Base-by-base conservation (phyloP, 2,113 vertebrate species). In the Phyllostomus hastatus region DNA sequence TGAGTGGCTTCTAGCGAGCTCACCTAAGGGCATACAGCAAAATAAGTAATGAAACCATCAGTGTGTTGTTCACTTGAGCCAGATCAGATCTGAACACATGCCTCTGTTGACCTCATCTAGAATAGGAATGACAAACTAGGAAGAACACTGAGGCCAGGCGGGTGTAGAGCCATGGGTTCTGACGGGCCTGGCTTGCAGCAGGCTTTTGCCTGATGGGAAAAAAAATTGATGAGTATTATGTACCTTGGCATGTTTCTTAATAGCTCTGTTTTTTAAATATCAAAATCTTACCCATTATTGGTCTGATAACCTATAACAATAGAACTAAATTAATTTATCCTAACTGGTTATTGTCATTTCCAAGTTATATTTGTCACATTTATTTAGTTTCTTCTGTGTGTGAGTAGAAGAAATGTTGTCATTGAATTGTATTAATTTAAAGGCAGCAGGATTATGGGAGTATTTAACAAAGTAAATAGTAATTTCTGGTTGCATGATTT, bases 361-460 rank as follows among this genome's bases (percentile, higher is more conserved):
- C 54, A 88, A 94, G 54, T 94, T 92, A 48, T 97, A 19, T 91
- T 91, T 94, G 50, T 94, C 46, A 88, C 84, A 90, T 96, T 90
- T 79, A 84, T 93, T 94, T 89, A 95, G 64, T 90, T 94, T 89
- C 35, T 96, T 94, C 88, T 85, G 69, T 94, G 43, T 95, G 46
- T 69, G 64, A 24, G 10, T 89, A 78, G 64, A 88, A 92, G 59
- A 97, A 88, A 50, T 90, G 38, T 64, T 88, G 28, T 86, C 48
- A 93, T 24, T 78, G 84, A 92, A 69, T 76, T 95, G 59, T 59
- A 50, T 88, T 90, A 73, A 72, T 90, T 78, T 92, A 87, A 96
- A 89, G 46, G 28, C 35, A 81, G 70, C 22, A 94, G 82, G 84
- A 41, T 66, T 84, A 12, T 85, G 41, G 88, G 72, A 72, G 35